Evolutionary conservation across 1,140 invertebrate species (phyloP), one percentile per base, ranked within the genome.

Genomic region (Ptiloglossa arizonensis): DNA sequence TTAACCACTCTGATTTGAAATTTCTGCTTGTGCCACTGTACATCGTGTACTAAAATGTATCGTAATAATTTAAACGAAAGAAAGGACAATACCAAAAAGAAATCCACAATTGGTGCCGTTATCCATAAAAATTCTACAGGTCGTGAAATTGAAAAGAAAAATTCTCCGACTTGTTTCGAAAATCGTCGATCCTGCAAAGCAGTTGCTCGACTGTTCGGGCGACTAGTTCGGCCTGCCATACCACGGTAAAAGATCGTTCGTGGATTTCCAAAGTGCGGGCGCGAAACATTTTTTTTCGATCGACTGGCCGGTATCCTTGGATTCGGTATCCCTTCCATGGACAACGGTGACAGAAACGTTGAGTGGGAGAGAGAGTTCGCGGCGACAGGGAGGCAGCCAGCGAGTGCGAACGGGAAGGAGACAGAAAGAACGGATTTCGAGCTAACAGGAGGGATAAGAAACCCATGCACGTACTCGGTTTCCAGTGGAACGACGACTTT

Each of bases 391-490:
- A 69, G 5, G 11, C 19, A 27, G 64, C 71, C 41, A 46, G 59
- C 62, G 73, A 22, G 50, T n/a, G 60, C 24, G 52, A 64, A 56
- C 29, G 57, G 19, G 57, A 38, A 15, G 54, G 78, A 79, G 62
- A 67, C 67, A 83, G 77, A 80, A 74, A 73, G 73, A 73, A 79
- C 57, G 75, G 76, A 70, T 76, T 73, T 79, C 76, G 80, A 73
- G 78, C 76, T 76, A 76, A 87, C 86, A 89, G 90, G 86, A 89
- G 89, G 89, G 89, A 91, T 90, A 90, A 89, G 88, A 89, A 91
- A 89, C 86, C 87, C 89, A 88, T 89, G 89, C 87, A 90, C 86
- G 86, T 89, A 89, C 85, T 83, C 83, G 74, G 68, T 81, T 77
- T 79, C 84, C 86, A 87, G 83, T 87, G 88, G 86, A 81, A 56